These are phyloP conservation scores for Ornithoptera alexandrae DNA, from an alignment of 2,888 invertebrate genomes.

Conservation along the genomic window DNA sequence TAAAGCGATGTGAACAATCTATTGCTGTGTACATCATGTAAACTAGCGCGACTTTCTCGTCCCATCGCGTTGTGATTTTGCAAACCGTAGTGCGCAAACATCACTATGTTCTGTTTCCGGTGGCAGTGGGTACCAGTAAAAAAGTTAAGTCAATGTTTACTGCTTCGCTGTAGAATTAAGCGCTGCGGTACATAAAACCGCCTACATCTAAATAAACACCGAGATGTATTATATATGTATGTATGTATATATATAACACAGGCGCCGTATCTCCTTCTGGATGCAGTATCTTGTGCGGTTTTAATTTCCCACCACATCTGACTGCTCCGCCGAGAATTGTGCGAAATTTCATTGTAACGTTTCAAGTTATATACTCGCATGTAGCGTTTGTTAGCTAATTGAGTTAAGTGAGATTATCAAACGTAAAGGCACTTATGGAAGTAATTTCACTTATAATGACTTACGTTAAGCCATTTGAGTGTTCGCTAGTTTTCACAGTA, in stretches of 20 bases:
- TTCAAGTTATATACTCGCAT: not conserved
- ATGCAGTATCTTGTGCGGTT: not conserved
- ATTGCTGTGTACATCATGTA: too few relatives aligned
- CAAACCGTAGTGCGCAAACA: too few relatives aligned
- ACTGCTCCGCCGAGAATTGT: conserved; percentile 11
- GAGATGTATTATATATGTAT: too few relatives aligned
- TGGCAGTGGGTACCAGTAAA: too few relatives aligned
- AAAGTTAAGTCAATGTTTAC: too few relatives aligned
- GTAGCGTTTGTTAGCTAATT: conserved; percentile 13
- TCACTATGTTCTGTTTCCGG: too few relatives aligned
- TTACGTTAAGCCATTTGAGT: not conserved
- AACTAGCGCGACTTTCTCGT: too few relatives aligned
- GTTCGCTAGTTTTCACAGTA: not conserved
- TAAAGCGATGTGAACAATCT: too few relatives aligned
- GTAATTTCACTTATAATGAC: conserved; percentile 4
- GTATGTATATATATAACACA: not conserved
- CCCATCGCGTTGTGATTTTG: too few relatives aligned
- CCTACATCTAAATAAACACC: too few relatives aligned
- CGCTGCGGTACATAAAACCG: not conserved
- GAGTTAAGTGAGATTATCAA: conserved; percentile 5
- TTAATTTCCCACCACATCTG: not conserved
- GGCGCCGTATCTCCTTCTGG: not conserved
- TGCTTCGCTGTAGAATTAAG: too few relatives aligned
- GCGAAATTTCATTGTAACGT: conserved; percentile 6
- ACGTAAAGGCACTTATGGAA: conserved; percentile 4